These are phyloP conservation scores for Eucera pruinosa DNA, from an alignment of 2,888 invertebrate genomes.

Conservation along the genomic window DNA sequence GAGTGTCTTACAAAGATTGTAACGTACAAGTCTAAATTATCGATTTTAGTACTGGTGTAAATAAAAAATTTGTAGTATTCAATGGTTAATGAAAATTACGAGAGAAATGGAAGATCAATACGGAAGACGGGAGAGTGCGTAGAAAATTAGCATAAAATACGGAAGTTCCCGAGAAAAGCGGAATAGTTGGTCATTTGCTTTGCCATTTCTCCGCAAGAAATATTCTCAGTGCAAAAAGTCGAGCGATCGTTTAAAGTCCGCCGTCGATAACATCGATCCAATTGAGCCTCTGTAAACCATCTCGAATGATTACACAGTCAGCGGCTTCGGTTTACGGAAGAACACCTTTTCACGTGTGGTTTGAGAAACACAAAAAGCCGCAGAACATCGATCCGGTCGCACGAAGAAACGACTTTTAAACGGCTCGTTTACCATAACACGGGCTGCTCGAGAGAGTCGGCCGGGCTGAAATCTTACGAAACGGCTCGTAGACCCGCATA, in stretches of 20 bases:
- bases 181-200: too few species aligned
- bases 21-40: too few species aligned
- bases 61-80: too few species aligned
- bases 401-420: conserved; percentile 54
- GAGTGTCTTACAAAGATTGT: too few species aligned
- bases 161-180: too few species aligned
- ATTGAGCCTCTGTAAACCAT: not conserved
- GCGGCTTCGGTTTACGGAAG: not conserved
- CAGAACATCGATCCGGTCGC: conserved; percentile 20
- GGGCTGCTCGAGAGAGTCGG: conserved; percentile 6
- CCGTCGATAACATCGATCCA: conserved; percentile 24
- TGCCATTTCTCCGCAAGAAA: not conserved
- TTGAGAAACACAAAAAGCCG: conserved; percentile 26
- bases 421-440: conserved; percentile 64
- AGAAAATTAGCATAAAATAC: too few species aligned
- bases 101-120: too few species aligned
- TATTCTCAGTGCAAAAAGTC: not conserved
- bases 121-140: too few species aligned
- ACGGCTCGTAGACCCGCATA: conserved; percentile 60
- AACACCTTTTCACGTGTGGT: conserved; percentile 28
- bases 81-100: too few species aligned
- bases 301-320: not conserved
- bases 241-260: not conserved
- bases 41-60: too few species aligned
- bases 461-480: conserved; percentile 20